Evolutionary conservation across 2,113 vertebrate species (phyloP).

Genomic region (Ciconia maguari): DNA sequence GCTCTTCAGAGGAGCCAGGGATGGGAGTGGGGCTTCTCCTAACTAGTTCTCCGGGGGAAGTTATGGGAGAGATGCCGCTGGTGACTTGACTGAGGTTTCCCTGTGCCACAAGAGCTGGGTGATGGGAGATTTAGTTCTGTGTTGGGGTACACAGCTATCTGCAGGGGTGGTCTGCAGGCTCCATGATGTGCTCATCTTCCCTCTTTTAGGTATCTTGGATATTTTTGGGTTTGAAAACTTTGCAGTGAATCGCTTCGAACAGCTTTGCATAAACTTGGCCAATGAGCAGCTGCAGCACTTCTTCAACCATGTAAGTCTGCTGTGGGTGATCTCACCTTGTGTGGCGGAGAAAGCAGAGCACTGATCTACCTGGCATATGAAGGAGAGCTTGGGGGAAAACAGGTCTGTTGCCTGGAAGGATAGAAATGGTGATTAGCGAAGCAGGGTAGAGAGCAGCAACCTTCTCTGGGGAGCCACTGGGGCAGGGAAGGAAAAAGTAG

Average conservation of each 20-base stretch:
- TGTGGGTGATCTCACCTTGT: not conserved
- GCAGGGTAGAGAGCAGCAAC: not conserved
- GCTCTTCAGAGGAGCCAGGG: not conserved
- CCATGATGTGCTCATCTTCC: not conserved
- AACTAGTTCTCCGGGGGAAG: not conserved
- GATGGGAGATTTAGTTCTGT: not conserved
- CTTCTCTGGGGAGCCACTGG: not conserved
- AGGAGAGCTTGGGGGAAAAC: not conserved
- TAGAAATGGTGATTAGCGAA: not conserved
- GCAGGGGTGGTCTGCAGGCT: not conserved
- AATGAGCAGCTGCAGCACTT: slow-evolving; percentile 83
- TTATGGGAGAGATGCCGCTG: not conserved
- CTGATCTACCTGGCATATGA: not conserved
- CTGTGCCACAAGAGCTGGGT: not conserved
- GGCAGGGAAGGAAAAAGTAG: not conserved
- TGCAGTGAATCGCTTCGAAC: slow-evolving; percentile 77
- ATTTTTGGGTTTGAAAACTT: slow-evolving; percentile 85
- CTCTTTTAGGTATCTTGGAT: slow-evolving; percentile 75
- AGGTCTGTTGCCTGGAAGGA: not conserved
- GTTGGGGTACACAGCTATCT: not conserved
- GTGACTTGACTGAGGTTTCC: not conserved
- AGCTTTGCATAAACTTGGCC: slow-evolving; percentile 82
- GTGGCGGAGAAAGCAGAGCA: not conserved
- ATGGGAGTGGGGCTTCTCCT: not conserved
- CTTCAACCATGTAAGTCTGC: slow-evolving; percentile 77